Percentiles rank a stretch among this genome's conserved stretches.
Evolutionary conservation across 2,888 invertebrate genomes (phyloP).

Genomic region (Acleris cristana): DNA sequence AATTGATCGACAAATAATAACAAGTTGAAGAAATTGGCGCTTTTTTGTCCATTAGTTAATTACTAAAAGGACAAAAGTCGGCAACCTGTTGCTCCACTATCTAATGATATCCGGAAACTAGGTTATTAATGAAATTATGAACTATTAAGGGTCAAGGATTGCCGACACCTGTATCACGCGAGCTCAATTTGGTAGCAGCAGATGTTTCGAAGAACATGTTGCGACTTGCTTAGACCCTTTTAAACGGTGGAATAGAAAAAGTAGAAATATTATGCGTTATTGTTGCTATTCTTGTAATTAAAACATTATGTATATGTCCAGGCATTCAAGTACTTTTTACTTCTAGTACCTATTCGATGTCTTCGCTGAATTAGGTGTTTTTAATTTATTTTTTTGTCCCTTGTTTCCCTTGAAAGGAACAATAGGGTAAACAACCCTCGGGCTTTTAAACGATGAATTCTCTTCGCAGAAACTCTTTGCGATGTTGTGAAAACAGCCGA

Average conservation of each 20-base stretch:
- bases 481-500: slow-evolving; percentile 57
- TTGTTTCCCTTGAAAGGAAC: slow-evolving; percentile 54
- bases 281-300: slow-evolving; percentile 8
- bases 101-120: slow-evolving; percentile 38
- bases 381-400: slow-evolving; percentile 50
- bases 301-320: not conserved
- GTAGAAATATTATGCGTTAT: slow-evolving; percentile 19
- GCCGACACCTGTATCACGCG: slow-evolving; percentile 34
- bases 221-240: slow-evolving; percentile 28
- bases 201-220: slow-evolving; percentile 32
- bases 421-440: slow-evolving; percentile 66
- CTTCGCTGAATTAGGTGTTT: slow-evolving; percentile 2
- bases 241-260: slow-evolving; percentile 11
- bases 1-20: slow-evolving; percentile 69
- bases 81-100: slow-evolving; percentile 27
- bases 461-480: slow-evolving; percentile 60
- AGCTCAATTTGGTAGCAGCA: slow-evolving; percentile 32
- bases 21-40: slow-evolving; percentile 49
- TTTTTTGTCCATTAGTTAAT: slow-evolving; percentile 55
- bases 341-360: not conserved
- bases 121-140: slow-evolving; percentile 35
- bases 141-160: slow-evolving; percentile 35
- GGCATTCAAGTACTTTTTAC: slow-evolving; percentile 1
- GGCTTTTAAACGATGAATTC: slow-evolving; percentile 60
- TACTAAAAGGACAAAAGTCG: slow-evolving; percentile 36